Base-by-base conservation (phyloP, 1,140 invertebrate species). In the Drosophila cardini region DNA sequence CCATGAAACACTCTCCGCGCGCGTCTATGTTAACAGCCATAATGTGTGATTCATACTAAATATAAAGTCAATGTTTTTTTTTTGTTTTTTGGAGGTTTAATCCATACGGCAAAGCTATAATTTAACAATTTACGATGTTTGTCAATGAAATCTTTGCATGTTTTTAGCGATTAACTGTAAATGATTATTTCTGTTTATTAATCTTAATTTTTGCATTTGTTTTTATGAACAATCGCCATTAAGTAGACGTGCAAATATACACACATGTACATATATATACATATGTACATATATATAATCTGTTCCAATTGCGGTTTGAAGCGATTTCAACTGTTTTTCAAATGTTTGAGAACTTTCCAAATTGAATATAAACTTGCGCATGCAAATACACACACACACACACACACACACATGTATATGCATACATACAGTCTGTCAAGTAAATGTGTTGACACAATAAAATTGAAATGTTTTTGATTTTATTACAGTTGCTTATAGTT, bases 41-140 rank as follows among this genome's bases (percentile, higher is more conserved):
- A 76, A 46, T 65, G 68, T 72, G 65, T 86, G 79, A 86, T 76
- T 86, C 83, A 86, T 87, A 74, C 76, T 83, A 74, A 83, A 87
- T 83, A 87, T 87, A 76, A 86, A 77, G 76, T 83, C 68, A 79
- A 75, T 80, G 57, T 82, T 86, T 82, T 56, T 40, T 58, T 50
- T 56, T 71, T 21, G n/a, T 36, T 34, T 50, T 73, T 58, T 60
- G 30, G 65, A 64, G 38, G 36, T 36, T 57, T 70, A 74, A 70
- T 70, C 65, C 65, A 74, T 61, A 56, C 57, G 56, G 72, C 52
- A 16, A 26, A 56, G 36, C 21, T 50, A 70, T 57, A 55, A 57
- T 55, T 62, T 55, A 1, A 13, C 61, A 53, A 55, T 62, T 61
- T 72, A 60, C 36, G 70, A 53, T 18, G 53, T 52, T 57, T 60